These are phyloP conservation scores for Odocoileus hemionus DNA, from an alignment of 2,113 vertebrate species.

Conservation along the genomic window DNA sequence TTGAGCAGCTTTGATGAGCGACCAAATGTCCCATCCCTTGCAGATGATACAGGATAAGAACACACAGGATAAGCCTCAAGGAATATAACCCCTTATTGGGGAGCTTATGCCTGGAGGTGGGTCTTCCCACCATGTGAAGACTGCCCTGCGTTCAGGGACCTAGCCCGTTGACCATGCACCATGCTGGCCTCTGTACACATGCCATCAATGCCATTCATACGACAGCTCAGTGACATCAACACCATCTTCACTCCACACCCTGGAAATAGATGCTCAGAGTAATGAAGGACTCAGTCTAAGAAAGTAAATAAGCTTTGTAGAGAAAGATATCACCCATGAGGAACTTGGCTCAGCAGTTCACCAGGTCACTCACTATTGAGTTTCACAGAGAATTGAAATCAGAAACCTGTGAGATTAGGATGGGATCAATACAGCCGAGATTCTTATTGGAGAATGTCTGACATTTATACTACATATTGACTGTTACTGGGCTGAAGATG, in stretches of 20 bases:
- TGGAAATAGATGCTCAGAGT: neutral
- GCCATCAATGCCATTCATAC: neutral
- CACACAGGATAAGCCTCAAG: neutral
- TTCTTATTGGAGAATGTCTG: neutral
- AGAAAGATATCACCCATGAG: neutral
- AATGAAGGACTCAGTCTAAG: neutral
- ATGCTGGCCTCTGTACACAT: neutral
- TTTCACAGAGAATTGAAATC: neutral
- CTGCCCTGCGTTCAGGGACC: neutral
- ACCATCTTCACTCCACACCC: neutral
- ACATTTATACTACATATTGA: neutral
- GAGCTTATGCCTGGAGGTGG: neutral
- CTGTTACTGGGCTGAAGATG: neutral
- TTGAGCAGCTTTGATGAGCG: neutral
- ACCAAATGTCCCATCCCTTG: neutral
- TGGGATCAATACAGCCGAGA: neutral
- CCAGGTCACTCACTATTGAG: neutral
- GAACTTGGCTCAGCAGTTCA: neutral
- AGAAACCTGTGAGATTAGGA: neutral
- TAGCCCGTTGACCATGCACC: fast-evolving
- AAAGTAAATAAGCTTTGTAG: neutral
- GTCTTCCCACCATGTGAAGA: neutral
- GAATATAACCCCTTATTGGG: neutral
- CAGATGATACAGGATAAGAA: neutral
- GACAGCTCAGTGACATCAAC: neutral